Conservation (phyloP, 2,113 vertebrate species). For the rabbit (Oryctolagus cuniculus) region DNA sequence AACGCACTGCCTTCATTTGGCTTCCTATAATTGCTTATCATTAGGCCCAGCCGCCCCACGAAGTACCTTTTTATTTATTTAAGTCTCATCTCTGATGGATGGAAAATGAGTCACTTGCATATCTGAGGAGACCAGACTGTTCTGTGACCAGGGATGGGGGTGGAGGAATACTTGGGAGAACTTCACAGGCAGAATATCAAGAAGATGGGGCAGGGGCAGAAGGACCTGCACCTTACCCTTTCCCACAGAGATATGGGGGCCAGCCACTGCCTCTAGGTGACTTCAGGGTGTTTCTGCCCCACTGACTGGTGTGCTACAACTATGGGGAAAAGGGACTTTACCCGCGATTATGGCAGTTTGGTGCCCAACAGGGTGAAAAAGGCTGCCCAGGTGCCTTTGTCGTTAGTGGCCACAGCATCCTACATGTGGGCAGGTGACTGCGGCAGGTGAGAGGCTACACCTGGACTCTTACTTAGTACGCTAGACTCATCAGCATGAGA, state of each 20-base stretch:
- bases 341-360: rapidly evolving
- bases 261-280: not conserved
- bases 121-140: constrained; percentile 88
- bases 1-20: constrained; percentile 90
- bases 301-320: not conserved
- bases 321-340: not conserved
- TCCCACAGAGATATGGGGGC: not conserved
- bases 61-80: constrained; percentile 92
- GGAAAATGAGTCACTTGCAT: constrained; percentile 90
- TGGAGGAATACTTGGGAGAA: constrained; percentile 83
- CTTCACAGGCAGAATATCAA: constrained; percentile 79
- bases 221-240: not conserved
- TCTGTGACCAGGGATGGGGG: constrained; percentile 83
- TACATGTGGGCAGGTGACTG: not conserved
- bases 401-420: too few relatives aligned
- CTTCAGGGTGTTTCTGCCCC: not conserved
- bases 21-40: constrained; percentile 93
- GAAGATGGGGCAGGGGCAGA: not conserved
- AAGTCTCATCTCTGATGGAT: constrained; percentile 90
- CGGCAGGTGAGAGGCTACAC: not conserved
- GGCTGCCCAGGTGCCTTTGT: not conserved
- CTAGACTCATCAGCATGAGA: not conserved
- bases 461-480: constrained; percentile 55
- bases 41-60: constrained; percentile 90
- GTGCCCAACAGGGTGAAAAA: not conserved